Evolutionary conservation across 2,113 vertebrate genomes (phyloP), one percentile per base, ranked within the genome.

Genomic region (Phyllostomus hastatus): DNA sequence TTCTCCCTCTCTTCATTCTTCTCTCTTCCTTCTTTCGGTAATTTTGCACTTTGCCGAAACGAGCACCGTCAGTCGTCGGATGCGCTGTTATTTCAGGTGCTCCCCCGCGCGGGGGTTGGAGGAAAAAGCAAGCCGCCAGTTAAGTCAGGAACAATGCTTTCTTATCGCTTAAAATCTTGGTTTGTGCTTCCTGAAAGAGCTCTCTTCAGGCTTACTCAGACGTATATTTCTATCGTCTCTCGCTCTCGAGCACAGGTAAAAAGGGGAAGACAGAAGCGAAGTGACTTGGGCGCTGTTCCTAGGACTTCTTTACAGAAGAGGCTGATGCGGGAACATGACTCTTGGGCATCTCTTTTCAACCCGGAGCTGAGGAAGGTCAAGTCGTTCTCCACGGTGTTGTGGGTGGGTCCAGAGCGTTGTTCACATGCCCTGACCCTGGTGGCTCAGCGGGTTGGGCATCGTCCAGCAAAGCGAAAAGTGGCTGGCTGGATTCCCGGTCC

Each of bases 41-140:
- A 57, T 84, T 85, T 89, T 84, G 59, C 75, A 82, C 81, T 66
- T 95, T 31, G 10, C 52, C 28, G 41, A 52, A 79, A 72, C 72
- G 24, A 38, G 82, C 50, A 22, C 75, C 41, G 28, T 91, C 43
- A 20, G 14, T 67, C 76, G 80, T 35, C 73, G 94, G 75, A 93
- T 17, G n/a, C 54, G 3, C 66, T 69, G 69, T 91, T 95, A 82
- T 95, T 96, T 96, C 87, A 52, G 80, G 57, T 87, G 28, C 33
- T 78, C 69, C 52, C 52, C 24, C 52, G 87, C 80, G 24, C 3
- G 10, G 24, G 1, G 10, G 28, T 3, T 41, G 38, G 38, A 41
- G 38, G 78, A 70, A 79, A 91, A 93, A 94, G 88, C 72, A 72
- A 64, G 72, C 89, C 90, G 61, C 95, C 81, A 79, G 83, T 90